phyloP scores from a whole-genome alignment of 2,113 vertebrate species.

The Amphiprion ocellaris region DNA sequence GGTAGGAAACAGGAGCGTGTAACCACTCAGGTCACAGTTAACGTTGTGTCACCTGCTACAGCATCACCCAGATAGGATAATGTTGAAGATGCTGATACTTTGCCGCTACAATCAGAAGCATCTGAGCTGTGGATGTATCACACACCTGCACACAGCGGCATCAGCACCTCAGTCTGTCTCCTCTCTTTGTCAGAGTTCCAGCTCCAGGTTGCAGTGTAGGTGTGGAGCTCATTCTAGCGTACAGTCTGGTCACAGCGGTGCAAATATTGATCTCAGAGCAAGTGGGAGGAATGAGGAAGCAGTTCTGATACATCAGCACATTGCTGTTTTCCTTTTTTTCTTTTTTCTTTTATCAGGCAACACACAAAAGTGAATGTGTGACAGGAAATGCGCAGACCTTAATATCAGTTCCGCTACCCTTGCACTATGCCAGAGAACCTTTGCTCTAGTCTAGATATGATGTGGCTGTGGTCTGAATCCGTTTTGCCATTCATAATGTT shows the following conservation, averaged over 20 bases:
- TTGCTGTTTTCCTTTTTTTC: slow-evolving; percentile 13
- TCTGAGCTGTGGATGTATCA: neutral
- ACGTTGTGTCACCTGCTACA: neutral
- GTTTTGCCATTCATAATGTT: slow-evolving; percentile 33
- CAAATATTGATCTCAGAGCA: slow-evolving; percentile 73
- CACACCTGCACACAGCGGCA: neutral
- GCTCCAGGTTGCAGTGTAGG: slow-evolving; percentile 40
- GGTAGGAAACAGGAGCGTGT: neutral
- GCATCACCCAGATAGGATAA: neutral
- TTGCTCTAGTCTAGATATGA: slow-evolving; percentile 68
- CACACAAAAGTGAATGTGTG: slow-evolving; percentile 33
- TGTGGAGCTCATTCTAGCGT: slow-evolving; percentile 43
- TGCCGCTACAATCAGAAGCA: neutral
- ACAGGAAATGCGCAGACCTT: slow-evolving; percentile 62
- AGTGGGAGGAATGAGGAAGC: slow-evolving; percentile 74
- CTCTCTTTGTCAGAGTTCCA: slow-evolving; percentile 6
- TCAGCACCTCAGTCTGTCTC: slow-evolving; percentile 12
- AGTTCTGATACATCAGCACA: slow-evolving; percentile 52
- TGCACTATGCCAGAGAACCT: slow-evolving; percentile 30
- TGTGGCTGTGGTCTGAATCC: slow-evolving; percentile 70
- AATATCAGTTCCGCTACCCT: slow-evolving; percentile 49
- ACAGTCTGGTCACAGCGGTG: slow-evolving; percentile 57
- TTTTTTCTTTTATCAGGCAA: slow-evolving; percentile 29
- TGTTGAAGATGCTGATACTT: neutral
- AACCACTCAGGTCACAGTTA: neutral